Percentiles rank a stretch among this genome's conserved stretches.
phyloP scores from a whole-genome alignment of 2,888 invertebrate species.

The Biston stratarius region DNA sequence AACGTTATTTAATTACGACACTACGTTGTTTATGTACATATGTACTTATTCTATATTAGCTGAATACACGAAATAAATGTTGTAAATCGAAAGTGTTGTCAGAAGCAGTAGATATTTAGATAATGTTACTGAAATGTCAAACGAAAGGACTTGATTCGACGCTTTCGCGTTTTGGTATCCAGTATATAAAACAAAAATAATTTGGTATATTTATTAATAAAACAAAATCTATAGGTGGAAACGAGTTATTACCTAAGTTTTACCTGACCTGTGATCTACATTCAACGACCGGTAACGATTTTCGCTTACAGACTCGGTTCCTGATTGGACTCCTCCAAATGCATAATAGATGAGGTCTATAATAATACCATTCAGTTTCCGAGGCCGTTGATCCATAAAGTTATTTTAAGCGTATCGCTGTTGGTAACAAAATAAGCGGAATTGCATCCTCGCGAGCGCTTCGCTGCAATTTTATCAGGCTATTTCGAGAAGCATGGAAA shows the following conservation, averaged over 20 bases:
- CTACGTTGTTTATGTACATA: slow-evolving; percentile 27
- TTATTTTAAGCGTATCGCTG: slow-evolving; percentile 71
- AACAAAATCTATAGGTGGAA: slow-evolving; percentile 37
- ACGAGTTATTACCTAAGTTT: slow-evolving; percentile 29
- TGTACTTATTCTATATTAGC: slow-evolving; percentile 10
- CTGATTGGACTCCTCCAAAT: slow-evolving; percentile 72
- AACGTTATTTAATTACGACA: slow-evolving; percentile 46
- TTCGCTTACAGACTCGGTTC: slow-evolving; percentile 68
- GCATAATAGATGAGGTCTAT: slow-evolving; percentile 81
- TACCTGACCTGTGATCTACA: slow-evolving; percentile 52
- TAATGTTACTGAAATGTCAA: not conserved
- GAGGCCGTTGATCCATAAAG: slow-evolving; percentile 69
- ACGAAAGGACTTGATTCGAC: slow-evolving; percentile 5
- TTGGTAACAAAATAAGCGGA: slow-evolving; percentile 61
- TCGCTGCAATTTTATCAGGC: slow-evolving; percentile 43
- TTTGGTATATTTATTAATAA: no score
- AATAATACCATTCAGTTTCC: slow-evolving; percentile 74
- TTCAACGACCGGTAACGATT: slow-evolving; percentile 72
- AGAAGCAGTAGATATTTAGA: slow-evolving; percentile 5
- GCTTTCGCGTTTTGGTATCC: not conserved
- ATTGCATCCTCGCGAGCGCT: slow-evolving; percentile 34
- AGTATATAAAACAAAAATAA: no score
- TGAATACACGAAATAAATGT: slow-evolving; percentile 1
- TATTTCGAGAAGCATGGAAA: slow-evolving; percentile 49
- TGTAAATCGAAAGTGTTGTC: not conserved